These are phyloP conservation scores for Silurus lanzhouensis DNA, from an alignment of 2,797 vertebrate genomes.

Conservation along the genomic window DNA sequence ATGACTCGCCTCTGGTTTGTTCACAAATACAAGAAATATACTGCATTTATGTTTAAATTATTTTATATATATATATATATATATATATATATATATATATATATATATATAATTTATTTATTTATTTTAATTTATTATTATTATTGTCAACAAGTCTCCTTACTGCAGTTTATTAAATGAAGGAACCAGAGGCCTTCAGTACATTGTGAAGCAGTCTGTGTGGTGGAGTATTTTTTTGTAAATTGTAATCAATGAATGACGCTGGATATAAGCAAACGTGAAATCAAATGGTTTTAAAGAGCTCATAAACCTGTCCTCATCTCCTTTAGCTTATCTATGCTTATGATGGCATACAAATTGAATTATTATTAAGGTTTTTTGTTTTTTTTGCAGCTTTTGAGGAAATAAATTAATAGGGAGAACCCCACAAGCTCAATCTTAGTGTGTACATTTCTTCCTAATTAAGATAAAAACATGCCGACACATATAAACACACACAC, in stretches of 20 bases:
- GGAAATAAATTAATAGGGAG: not conserved
- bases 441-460: too few species aligned
- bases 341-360: not conserved
- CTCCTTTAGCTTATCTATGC: not conserved
- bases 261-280: not conserved
- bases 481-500: too few species aligned
- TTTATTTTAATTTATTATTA: too few species aligned
- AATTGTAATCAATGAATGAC: not conserved
- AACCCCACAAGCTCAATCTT: not conserved
- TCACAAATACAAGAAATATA: conserved; percentile 5
- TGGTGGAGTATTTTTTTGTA: too few species aligned
- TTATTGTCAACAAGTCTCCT: too few species aligned
- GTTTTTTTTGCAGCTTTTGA: not conserved
- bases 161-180: too few species aligned
- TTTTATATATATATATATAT: too few species aligned
- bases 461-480: too few species aligned
- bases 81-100: too few species aligned
- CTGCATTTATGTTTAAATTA: conserved; percentile 13
- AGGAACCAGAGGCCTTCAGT: too few species aligned
- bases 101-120: too few species aligned
- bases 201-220: too few species aligned
- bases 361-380: not conserved
- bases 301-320: not conserved
- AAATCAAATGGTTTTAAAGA: not conserved
- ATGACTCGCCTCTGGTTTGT: not conserved